Evolutionary conservation across 1,140 invertebrate genomes (phyloP), one percentile per base, ranked within the genome.

Genomic region (Alviniconcha marisindica): DNA sequence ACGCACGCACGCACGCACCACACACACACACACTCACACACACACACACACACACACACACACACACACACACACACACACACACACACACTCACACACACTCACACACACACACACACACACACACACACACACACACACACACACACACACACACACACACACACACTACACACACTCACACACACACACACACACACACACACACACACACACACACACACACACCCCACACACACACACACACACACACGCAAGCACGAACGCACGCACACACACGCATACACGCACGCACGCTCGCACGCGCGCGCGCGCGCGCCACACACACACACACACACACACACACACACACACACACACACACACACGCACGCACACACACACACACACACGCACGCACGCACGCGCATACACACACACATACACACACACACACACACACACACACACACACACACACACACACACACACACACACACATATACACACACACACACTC

Each of bases 121-220:
- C 14, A 69, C 5, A 56, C 5, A 56, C 5, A 56, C 14, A 36
- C 14, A 36, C 14, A 36, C 14, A 36, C 14, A 36, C 66, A 36
- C 66, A 2, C 66, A 36, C 66, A 36, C 66, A 36, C 66, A 36
- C 66, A 36, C 66, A 71, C 66, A 71, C 66, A 71, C 66, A 10
- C 66, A 71, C 14, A 7, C 18, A 10, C 18, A 10, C 18, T 51
- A 28, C n/a, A 28, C 66, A 36, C 14, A 36, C 66, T 10, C 66
- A 36, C 66, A 36, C 66, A 4, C 14, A 71, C 66, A 36, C 14
- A 71, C 66, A 36, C 14, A 71, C 66, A 71, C 66, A 71, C 66
- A 71, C 66, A 69, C 66, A 69, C 66, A 69, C 66, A 69, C 66
- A 69, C n/a, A n/a, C n/a, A n/a, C n/a, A n/a, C n/a, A n/a, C n/a